Conservation (phyloP, 2,797 vertebrate species). For the Liparis tanakae region DNA sequence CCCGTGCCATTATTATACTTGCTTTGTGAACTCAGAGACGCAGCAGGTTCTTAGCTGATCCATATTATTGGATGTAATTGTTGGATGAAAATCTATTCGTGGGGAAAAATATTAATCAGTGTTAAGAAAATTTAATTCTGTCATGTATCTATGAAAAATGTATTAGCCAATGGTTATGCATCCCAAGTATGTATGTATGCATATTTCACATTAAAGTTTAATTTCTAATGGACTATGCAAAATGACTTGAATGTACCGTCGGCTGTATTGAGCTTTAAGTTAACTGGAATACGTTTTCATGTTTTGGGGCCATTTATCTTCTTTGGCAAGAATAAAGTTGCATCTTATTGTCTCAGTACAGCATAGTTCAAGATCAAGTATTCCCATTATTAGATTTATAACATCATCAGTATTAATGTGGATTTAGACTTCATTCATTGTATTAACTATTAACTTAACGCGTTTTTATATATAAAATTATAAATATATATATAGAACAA, state of each 20-base stretch:
- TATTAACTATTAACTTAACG: not conserved
- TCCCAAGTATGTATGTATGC: not conserved
- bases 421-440: conserved; percentile 13
- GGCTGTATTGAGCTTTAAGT: not conserved
- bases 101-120: not conserved
- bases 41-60: not conserved
- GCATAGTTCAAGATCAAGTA: not conserved
- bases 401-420: not conserved
- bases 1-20: not conserved
- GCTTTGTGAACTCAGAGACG: not conserved
- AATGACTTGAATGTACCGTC: not conserved
- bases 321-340: not conserved
- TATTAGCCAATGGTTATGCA: not conserved
- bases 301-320: not conserved
- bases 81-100: not conserved
- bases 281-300: not conserved
- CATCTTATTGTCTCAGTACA: not conserved
- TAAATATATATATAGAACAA: too few relatives aligned
- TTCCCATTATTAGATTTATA: not conserved
- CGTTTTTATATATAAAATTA: too few relatives aligned
- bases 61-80: not conserved
- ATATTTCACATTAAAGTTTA: not conserved
- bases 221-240: not conserved
- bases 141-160: not conserved
- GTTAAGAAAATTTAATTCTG: not conserved